Base-by-base conservation (phyloP, 2,113 vertebrate genomes). In the Burhinus oedicnemus region DNA sequence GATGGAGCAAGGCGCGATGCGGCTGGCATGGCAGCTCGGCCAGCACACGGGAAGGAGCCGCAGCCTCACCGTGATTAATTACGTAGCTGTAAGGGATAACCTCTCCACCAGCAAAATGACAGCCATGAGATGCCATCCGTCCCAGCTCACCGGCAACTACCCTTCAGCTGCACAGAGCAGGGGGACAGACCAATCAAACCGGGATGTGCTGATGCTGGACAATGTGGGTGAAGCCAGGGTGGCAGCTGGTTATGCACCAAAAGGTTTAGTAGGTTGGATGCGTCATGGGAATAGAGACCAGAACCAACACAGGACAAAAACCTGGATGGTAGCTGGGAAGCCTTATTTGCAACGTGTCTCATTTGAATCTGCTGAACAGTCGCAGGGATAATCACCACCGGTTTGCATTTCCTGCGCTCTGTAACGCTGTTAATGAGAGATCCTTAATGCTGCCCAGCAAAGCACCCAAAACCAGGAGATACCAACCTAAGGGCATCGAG, bases 61-160 rank as follows among this genome's bases (percentile, higher is more conserved):
- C 40, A 47, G 74, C 65, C 40, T 25, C n/a, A 0, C 54, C 14
- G 0, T 0, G 2, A 6, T 42, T 20, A 12, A 49, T 22, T 14
- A 12, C 9, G 23, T 10, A 27, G 71, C 78, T 27, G 8, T 9
- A 36, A 58, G 80, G 83, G 66, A 26, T 3, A 58, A 83, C 23
- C 11, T n/a, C 45, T 38, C 45, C 74, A 8, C 5, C 52, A 38
- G 47, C 52, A 9, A 42, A 38, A 34, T 1, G 1, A 25, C 57
- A 65, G 42, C 57, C 29, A 3, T 3, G 15, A 38, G 51, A 9
- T 38, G 49, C 21, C 57, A 47, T 11, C 57, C 36, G 11, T n/a
- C 45, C 52, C 36, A 12, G 16, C 52, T n/a, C 26, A 2, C 34
- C 15, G 4, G 42, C 27, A 45, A 6, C 3, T 8, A 21, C 36